These are phyloP conservation scores for Idaea biselata DNA, from an alignment of 2,888 invertebrate genomes.

Conservation along the genomic window DNA sequence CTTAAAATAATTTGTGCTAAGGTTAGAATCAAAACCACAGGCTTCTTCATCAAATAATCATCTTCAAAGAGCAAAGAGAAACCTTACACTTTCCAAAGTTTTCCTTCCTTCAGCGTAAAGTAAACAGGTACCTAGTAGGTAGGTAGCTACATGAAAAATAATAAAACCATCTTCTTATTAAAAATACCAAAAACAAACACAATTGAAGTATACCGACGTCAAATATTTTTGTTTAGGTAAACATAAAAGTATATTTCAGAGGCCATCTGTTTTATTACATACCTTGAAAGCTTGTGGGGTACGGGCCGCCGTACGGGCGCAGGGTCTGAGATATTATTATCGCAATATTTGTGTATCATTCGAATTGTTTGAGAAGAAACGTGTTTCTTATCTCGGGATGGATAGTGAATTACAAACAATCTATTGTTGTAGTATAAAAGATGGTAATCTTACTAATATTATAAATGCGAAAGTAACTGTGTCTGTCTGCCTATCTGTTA, in stretches of 20 bases:
- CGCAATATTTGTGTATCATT: neutral
- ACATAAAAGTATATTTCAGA: neutral
- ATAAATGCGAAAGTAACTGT: too few relatives aligned
- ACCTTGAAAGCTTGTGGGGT: neutral
- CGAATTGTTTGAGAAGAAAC: neutral
- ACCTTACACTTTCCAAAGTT: neutral
- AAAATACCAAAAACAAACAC: neutral
- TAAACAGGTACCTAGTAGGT: too few relatives aligned
- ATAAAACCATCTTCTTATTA: neutral
- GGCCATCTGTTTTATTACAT: slow-evolving; percentile 1
- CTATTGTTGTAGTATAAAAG: too few relatives aligned
- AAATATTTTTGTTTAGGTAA: neutral
- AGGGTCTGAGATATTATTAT: neutral
- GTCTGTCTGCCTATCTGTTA: too few relatives aligned
- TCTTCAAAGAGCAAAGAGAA: neutral
- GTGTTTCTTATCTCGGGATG: neutral
- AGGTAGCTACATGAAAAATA: neutral
- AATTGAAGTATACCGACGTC: neutral
- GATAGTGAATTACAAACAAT: too few relatives aligned
- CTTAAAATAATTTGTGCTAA: too few relatives aligned
- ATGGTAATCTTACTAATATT: too few relatives aligned
- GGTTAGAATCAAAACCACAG: too few relatives aligned
- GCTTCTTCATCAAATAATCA: neutral
- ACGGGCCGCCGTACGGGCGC: neutral
- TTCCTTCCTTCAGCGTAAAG: neutral